Evolutionary conservation across 1,140 invertebrate genomes (phyloP).

Genomic region (Mylabris phalerata): DNA sequence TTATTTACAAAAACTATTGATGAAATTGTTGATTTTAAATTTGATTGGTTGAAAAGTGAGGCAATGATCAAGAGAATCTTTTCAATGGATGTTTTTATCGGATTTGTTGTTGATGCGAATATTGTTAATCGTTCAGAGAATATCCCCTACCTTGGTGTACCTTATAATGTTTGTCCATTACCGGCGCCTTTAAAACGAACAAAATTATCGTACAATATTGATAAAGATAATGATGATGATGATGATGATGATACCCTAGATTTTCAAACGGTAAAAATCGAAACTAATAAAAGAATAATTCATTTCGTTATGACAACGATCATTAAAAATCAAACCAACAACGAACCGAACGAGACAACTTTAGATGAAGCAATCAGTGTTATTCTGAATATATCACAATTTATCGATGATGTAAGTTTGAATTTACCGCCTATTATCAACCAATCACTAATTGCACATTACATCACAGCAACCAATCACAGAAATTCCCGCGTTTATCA

Average conservation of each 20-base stretch:
- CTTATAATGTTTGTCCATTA: slow-evolving; percentile 2
- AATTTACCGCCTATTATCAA: neutral
- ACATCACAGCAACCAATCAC: neutral
- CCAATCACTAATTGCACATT: neutral
- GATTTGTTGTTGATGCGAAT: slow-evolving; percentile 60
- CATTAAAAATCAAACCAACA: slow-evolving; percentile 17
- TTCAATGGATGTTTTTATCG: slow-evolving; percentile 59
- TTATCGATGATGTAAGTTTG: slow-evolving; percentile 9
- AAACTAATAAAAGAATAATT: slow-evolving; percentile 12
- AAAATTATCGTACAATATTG: neutral
- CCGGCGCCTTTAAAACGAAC: neutral
- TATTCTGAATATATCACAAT: slow-evolving; percentile 25
- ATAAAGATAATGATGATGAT: neutral
- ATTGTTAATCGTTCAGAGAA: slow-evolving; percentile 57
- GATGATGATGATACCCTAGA: slow-evolving; percentile 1
- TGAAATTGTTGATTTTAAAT: slow-evolving; percentile 42
- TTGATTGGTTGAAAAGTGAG: slow-evolving; percentile 56
- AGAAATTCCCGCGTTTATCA: too few species aligned
- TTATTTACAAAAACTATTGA: slow-evolving; percentile 46
- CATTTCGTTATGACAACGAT: slow-evolving; percentile 19
- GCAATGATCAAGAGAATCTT: slow-evolving; percentile 56
- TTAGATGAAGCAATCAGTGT: slow-evolving; percentile 25
- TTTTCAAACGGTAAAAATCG: neutral
- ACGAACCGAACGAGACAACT: slow-evolving; percentile 16
- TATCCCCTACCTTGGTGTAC: slow-evolving; percentile 51